Base-by-base conservation (phyloP, 1,140 invertebrate genomes). In the Gryllus bimaculatus region DNA sequence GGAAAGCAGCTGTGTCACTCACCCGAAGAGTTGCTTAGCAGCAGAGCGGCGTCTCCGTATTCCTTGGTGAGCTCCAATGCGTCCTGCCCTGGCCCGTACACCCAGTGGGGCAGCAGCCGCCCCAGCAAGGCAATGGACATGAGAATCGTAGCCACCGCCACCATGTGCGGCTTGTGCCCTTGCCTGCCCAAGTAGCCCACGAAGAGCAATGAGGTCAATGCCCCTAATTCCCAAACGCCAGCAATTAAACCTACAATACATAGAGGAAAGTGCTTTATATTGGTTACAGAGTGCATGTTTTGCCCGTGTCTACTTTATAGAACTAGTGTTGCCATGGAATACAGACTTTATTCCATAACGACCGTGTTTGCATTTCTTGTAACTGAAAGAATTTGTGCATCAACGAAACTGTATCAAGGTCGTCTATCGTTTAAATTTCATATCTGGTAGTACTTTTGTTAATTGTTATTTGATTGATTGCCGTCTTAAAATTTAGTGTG, bases 81-180 rank as follows among this genome's bases (percentile, higher is more conserved):
- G 79, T 84, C 84, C 73, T 81, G 79, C 4, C 84, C 85, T 8
- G 86, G 83, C n/a, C 87, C 87, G 79, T 86, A 88, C 20, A 88
- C 81, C 26, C 86, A 82, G 80, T 88, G 87, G 0, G 87, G 87
- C 2, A 86, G 78, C 8, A 83, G 83, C 47, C 83, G 74, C 8
- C 78, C 15, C 20, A 78, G 66, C 66, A 75, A 80, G 15, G 75
- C 79, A 5, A 81, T 26, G 7, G 73, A 78, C 13, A 79, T 47
- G 13, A 73, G 39, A 12, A 77, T 21, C 18, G 54, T 75, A 12
- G 80, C 80, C 8, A 54, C 10, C 8, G 81, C 81, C 8, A 81
- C 18, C 80, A 78, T 81, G 8, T 78, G 78, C 8, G 81, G 74
- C 15, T 74, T 79, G 66, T 81, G 80, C 8, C 81, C 81, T 73